Evolutionary conservation across 2,888 invertebrate species (phyloP), one percentile per base, ranked within the genome.

Genomic region (Neuroscelio doddi): DNA sequence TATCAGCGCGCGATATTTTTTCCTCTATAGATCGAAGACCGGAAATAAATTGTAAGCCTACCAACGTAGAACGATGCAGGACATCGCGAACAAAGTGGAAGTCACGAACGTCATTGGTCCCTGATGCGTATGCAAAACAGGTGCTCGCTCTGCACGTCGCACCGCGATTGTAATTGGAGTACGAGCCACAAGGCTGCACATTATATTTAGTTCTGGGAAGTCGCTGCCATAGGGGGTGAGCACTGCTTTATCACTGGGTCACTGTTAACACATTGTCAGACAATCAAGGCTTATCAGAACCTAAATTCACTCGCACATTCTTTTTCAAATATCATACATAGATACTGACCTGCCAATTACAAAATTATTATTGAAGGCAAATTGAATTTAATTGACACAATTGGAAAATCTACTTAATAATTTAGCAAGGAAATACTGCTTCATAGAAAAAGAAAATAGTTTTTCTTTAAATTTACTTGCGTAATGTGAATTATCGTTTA

Each of bases 201-300:
- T 74, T 75, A 73, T 75, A 74, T 75, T 76, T 74, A 75, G 73
- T 72, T 62, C 52, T 51, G 61, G 56, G 56, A 12, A 65, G 68
- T 55, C 64, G 69, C 49, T 66, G 65, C 72, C 71, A 74, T 56
- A 74, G 76, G 75, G 77, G 78, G 74, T 73, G 56, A 61, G 52
- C 49, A 44, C 52, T 42, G 52, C 53, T 74, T 70, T 68, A 65
- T 71, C 71, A 81, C 77, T 81, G 76, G 82, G 81, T 80, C 82
- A 81, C 79, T 79, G 80, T 67, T 82, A 80, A 77, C 75, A 77
- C 80, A 81, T 81, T 81, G 81, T 81, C 77, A 77, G 71, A 75
- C 72, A 77, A 81, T 82, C 81, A 76, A 70, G 73, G 70, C 70
- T 76, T 73, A 80, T 80, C 75, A 80, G 69, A 63, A 64, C 57